Percentiles rank a stretch among this genome's conserved stretches.
phyloP scores from a whole-genome alignment of 2,797 vertebrate species.

The Poeciliopsis infans region DNA sequence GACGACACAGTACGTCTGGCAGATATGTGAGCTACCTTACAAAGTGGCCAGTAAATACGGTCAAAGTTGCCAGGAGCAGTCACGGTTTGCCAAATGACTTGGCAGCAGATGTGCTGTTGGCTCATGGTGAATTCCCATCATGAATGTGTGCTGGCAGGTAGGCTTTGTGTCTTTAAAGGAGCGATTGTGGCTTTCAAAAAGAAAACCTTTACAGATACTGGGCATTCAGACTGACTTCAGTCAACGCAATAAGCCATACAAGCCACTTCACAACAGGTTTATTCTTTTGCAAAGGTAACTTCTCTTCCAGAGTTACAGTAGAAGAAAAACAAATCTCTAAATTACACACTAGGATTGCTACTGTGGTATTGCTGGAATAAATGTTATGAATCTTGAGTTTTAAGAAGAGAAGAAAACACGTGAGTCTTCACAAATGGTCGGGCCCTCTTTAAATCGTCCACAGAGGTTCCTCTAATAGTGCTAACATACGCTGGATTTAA shows the following conservation, averaged over 20 bases:
- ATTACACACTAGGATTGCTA: background rate
- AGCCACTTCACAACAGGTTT: background rate
- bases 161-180: conserved; percentile 36
- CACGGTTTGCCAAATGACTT: conserved; percentile 49
- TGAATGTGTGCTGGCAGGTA: conserved; percentile 30
- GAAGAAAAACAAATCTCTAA: background rate
- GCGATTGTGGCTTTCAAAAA: conserved; percentile 30
- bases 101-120: conserved; percentile 41
- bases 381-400: background rate
- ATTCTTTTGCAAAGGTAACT: background rate
- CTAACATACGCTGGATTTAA: conserved; percentile 56
- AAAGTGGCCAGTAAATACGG: conserved; percentile 33
- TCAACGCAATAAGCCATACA: background rate
- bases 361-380: conserved; percentile 2
- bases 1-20: conserved; percentile 38
- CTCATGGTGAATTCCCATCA: conserved; percentile 39
- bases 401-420: background rate
- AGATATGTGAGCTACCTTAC: conserved; percentile 53
- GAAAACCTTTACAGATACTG: conserved; percentile 13
- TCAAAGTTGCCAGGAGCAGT: conserved; percentile 38
- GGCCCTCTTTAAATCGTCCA: conserved; percentile 32
- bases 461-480: conserved; percentile 50
- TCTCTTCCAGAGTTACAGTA: background rate
- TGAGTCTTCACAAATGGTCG: conserved; percentile 21
- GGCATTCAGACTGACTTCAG: conserved; percentile 7